These are phyloP conservation scores for Xestia rhomboidea DNA, from an alignment of 2,888 invertebrate genomes.

Conservation along the genomic window DNA sequence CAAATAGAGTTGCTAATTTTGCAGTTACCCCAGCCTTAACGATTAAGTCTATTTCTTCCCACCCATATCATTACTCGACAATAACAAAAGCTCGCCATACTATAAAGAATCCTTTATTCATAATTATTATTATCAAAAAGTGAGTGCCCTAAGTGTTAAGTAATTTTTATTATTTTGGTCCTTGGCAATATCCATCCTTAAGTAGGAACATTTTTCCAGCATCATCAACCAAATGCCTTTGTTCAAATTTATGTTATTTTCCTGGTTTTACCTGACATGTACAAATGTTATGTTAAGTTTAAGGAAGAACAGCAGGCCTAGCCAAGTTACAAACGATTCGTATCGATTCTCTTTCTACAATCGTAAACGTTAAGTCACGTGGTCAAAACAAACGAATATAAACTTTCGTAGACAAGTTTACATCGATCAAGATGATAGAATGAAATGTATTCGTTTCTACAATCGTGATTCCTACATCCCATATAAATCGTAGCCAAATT, in stretches of 20 bases:
- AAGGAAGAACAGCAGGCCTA: too few species aligned
- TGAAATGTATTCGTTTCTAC: too few species aligned
- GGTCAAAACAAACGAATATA: too few species aligned
- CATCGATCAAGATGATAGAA: too few species aligned
- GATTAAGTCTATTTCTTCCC: not conserved
- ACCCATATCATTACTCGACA: not conserved
- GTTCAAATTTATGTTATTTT: slow-evolving; percentile 1
- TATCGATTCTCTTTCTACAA: too few species aligned
- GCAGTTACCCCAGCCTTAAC: too few species aligned
- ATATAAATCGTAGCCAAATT: too few species aligned
- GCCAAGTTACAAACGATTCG: too few species aligned
- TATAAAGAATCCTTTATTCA: not conserved
- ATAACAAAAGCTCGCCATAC: not conserved
- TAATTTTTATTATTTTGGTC: not conserved
- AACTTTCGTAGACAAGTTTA: too few species aligned
- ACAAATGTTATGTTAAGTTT: slow-evolving; percentile 10
- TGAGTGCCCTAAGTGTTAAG: not conserved
- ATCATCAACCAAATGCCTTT: not conserved
- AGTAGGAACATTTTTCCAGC: not conserved
- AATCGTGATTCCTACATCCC: too few species aligned
- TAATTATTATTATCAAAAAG: not conserved
- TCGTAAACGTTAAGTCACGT: too few species aligned
- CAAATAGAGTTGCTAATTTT: too few species aligned
- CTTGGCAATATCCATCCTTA: not conserved
- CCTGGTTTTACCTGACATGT: slow-evolving; percentile 9